phyloP scores from a whole-genome alignment of 1,140 invertebrate species.

The Drosophila sp. region DNA sequence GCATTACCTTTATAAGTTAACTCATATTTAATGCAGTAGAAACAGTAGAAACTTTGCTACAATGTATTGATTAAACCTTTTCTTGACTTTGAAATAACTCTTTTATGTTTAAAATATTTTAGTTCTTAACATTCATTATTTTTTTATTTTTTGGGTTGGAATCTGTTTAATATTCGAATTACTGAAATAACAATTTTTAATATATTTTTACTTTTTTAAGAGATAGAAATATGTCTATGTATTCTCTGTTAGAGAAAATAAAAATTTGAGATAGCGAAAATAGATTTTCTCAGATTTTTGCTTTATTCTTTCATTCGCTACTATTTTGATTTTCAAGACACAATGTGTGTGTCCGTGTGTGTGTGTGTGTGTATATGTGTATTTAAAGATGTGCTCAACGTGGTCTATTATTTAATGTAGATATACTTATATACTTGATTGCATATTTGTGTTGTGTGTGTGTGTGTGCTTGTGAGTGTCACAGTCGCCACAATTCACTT shows the following conservation, averaged over 20 bases:
- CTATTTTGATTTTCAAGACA: conserved; percentile 61
- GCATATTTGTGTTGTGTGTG: background rate
- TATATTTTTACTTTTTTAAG: too few relatives aligned
- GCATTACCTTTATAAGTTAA: too few relatives aligned
- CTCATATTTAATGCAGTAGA: too few relatives aligned
- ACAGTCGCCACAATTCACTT: conserved; percentile 68
- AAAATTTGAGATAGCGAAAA: background rate
- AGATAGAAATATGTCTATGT: too few relatives aligned
- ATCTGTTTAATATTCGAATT: too few relatives aligned
- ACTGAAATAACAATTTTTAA: too few relatives aligned
- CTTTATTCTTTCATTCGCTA: conserved; percentile 47
- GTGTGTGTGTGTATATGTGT: conserved; percentile 20
- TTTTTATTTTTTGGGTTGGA: too few relatives aligned
- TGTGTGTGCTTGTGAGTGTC: conserved; percentile 33
- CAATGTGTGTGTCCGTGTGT: too few relatives aligned
- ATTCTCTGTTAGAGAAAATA: background rate
- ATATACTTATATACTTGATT: conserved; percentile 14
- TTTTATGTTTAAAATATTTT: background rate
- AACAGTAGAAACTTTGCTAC: too few relatives aligned
- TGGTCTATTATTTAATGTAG: conserved; percentile 56
- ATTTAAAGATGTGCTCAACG: conserved; percentile 32
- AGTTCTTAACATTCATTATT: too few relatives aligned
- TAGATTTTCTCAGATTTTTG: conserved; percentile 11
- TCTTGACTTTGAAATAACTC: too few relatives aligned
- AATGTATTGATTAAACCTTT: too few relatives aligned